A percentile compares a stretch with the other conserved stretches of the same genome.
Conservation (phyloP, 2,888 invertebrate species). For the Athalia cordata region DNA sequence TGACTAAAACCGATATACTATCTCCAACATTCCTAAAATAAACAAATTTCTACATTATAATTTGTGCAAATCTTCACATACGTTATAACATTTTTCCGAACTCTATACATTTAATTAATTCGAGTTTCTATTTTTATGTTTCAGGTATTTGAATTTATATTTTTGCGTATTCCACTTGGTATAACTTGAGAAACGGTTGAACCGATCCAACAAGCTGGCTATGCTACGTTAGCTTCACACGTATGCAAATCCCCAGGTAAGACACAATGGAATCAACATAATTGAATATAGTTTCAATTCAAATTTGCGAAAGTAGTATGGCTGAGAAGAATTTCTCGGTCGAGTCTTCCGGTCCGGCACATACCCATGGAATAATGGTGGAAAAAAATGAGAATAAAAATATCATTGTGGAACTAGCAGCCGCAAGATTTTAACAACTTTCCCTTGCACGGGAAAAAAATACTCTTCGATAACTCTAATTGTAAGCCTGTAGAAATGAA, state of each 20-base stretch:
- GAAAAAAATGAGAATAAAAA: not conserved
- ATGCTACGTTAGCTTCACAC: not conserved
- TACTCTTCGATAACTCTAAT: not conserved
- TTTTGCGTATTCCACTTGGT: not conserved
- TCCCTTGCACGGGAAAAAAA: not conserved
- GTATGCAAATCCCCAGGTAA: conserved; percentile 27
- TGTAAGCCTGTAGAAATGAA: not conserved
- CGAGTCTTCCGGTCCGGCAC: conserved; percentile 14
- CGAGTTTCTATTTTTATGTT: not conserved
- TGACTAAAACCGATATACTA: not conserved
- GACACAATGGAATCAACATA: conserved; percentile 38
- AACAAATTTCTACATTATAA: too few species aligned
- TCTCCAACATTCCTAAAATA: too few species aligned
- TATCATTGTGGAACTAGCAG: conserved; percentile 1
- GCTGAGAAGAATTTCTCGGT: not conserved
- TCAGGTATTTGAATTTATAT: conserved; percentile 4
- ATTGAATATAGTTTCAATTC: conserved; percentile 29
- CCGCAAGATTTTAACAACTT: not conserved
- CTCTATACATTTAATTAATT: not conserved
- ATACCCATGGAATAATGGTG: not conserved
- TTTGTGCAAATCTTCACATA: too few species aligned
- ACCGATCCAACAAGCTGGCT: not conserved
- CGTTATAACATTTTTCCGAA: too few species aligned
- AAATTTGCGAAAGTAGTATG: conserved; percentile 35
- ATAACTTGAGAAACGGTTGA: not conserved